Base-by-base conservation (phyloP, 1,140 invertebrate species). In the Aphelenchoides avenae region DNA sequence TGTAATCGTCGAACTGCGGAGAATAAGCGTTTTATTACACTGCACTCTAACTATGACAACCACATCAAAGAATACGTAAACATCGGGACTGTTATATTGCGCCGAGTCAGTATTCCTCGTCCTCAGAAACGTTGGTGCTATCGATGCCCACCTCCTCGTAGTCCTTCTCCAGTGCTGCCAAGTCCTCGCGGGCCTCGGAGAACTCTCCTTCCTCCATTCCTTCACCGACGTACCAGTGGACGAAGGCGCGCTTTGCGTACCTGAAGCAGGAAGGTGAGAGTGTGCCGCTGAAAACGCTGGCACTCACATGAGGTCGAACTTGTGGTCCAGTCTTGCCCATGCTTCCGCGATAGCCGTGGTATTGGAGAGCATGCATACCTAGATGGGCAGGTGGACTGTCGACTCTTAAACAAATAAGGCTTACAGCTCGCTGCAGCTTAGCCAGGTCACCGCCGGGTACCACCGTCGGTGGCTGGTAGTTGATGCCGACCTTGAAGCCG, bases 131-230 rank as follows among this genome's bases (percentile, higher is more conserved):
- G n/a, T n/a, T n/a, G n/a, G n/a, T n/a, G n/a, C n/a, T n/a, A n/a
- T n/a, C n/a, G n/a, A n/a, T 7, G 20, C 33, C 26, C n/a, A 68
- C 66, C 40, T 71, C 65, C 41, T 71, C 65, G 46, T 68, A 68
- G 34, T 68, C 65, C 20, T 53, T 65, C 30, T 68, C 65, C 6
- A 68, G 44, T 29, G 66, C 65, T n/a, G 87, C 87, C 70, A 89
- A 80, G 83, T 89, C 87, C 79, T 90, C 87, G 68, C 87, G 83
- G 41, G 88, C 88, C 78, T 89, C 87, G 2, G 84, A 85, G 80
- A 89, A 89, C 78, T 88, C 87, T 39, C 86, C 86, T 77, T 88
- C 86, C 77, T 89, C 87, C 86, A 88, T 88, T 74, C 87, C 87
- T 81, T 89, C 87, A 57, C 86, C 86, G 18, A 88, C 86, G 33